These are phyloP conservation scores for Boloria euphrosyne DNA, from an alignment of 2,888 invertebrate genomes.

Conservation along the genomic window DNA sequence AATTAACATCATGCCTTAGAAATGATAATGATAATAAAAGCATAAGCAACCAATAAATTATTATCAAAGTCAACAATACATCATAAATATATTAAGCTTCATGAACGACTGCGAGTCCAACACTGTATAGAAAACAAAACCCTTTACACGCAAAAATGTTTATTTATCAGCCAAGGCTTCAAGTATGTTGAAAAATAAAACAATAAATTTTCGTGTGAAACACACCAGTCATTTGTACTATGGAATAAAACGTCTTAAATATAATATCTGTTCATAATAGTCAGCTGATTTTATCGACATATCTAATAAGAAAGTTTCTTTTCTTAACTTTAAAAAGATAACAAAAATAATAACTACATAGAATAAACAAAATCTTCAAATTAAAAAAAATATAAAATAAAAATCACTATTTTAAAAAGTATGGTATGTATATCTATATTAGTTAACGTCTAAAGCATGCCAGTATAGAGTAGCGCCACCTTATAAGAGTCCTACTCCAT, in stretches of 20 bases:
- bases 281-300: background rate
- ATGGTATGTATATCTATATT: slow-evolving; percentile 16
- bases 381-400: too few relatives aligned
- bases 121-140: slow-evolving; percentile 14
- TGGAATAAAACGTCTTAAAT: too few relatives aligned
- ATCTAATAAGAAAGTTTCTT: background rate
- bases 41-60: slow-evolving; percentile 22
- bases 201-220: background rate
- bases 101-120: background rate
- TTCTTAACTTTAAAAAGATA: background rate
- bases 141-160: slow-evolving; percentile 20
- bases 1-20: slow-evolving; percentile 20
- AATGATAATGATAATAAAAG: slow-evolving; percentile 13
- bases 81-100: slow-evolving; percentile 25
- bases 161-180: background rate
- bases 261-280: too few relatives aligned
- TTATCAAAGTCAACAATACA: slow-evolving; percentile 21
- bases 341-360: too few relatives aligned
- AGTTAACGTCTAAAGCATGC: slow-evolving; percentile 37
- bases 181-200: background rate
- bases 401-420: background rate
- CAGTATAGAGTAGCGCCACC: slow-evolving; percentile 41
- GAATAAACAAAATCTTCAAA: too few relatives aligned
- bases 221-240: too few relatives aligned
- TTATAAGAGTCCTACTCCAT: slow-evolving; percentile 40